Conservation (phyloP, 2,113 vertebrate genomes). For the Nyctibius bracteatus region DNA sequence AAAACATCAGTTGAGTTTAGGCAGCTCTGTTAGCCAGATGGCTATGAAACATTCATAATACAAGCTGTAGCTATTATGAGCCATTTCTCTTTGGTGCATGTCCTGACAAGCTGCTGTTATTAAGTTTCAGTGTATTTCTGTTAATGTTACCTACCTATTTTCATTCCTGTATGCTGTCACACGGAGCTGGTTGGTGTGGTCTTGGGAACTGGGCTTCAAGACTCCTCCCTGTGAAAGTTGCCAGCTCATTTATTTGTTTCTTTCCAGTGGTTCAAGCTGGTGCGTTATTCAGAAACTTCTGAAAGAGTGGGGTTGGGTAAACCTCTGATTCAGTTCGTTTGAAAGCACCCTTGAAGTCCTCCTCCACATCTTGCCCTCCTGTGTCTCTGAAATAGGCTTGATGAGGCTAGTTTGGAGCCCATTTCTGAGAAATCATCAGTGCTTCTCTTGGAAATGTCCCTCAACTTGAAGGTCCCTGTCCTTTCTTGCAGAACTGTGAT, state of each 20-base stretch:
- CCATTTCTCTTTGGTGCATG: slow-evolving; percentile 58
- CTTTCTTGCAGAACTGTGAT: neutral
- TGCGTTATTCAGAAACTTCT: slow-evolving; percentile 64
- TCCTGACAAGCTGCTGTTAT: slow-evolving; percentile 67
- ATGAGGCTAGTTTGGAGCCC: neutral
- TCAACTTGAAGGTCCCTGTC: neutral
- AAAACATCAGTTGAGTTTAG: neutral
- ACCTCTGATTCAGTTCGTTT: slow-evolving; percentile 48
- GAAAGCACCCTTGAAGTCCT: slow-evolving; percentile 56
- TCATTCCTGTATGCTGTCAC: slow-evolving; percentile 67
- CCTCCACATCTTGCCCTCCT: slow-evolving; percentile 28
- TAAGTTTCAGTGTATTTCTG: slow-evolving; percentile 71
- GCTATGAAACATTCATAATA: slow-evolving; percentile 60
- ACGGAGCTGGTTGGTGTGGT: slow-evolving; percentile 47
- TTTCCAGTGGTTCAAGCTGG: slow-evolving; percentile 49
- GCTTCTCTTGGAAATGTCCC: neutral
- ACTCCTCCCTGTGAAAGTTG: slow-evolving; percentile 58
- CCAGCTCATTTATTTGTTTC: slow-evolving; percentile 63
- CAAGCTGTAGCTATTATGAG: slow-evolving; percentile 66
- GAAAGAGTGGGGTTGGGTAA: slow-evolving; percentile 50
- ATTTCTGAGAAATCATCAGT: neutral
- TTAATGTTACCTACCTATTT: slow-evolving; percentile 72
- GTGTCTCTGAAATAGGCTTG: neutral
- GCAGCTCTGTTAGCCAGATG: slow-evolving; percentile 51
- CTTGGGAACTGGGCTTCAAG: slow-evolving; percentile 55